Base-by-base conservation (phyloP, 2,113 vertebrate species). In the Bambusicola thoracicus region DNA sequence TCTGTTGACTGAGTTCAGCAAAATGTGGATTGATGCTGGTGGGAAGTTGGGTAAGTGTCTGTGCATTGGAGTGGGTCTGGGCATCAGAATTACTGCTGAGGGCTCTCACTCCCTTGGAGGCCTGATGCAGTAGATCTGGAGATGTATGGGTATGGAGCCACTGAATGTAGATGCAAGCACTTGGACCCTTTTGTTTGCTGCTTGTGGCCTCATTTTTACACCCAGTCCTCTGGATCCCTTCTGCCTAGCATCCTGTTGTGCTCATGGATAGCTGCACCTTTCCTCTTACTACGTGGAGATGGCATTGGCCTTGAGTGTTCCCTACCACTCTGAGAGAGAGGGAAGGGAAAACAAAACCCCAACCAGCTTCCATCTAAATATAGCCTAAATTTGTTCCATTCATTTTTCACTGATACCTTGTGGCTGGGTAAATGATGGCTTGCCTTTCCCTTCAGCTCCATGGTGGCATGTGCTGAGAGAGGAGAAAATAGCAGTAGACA, bases 321-420 rank as follows among this genome's bases (percentile, higher is more conserved):
- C 55, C 56, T 4, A 6, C 20, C 0, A 0, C 41, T n/a, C 27
- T 32, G 63, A 73, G 24, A 27, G 22, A 80, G 7, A 32, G 5
- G 4, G 6, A 21, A 53, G 9, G 38, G 29, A 16, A 36, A 94
- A 53, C 3, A 85, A 68, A 68, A 36, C 13, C 32, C 4, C 34
- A 73, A 2, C 6, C 4, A 0, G 17, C 66, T 55, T 69, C 49
- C 56, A 10, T 24, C 78, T 87, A 90, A 90, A 75, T 32, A 61
- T 49, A 75, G 10, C 15, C 38, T 5, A 14, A 13, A 8, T 48
- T 70, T 2, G 0, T 75, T 86, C 56, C 73, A 25, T 58, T 40
- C 27, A 2, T 79, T 44, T 44, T 69, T 29, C 49, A 61, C 8
- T 15, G 77, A 66, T 70, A 75, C 56, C 62, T 75, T 90, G 67